phyloP scores from a whole-genome alignment of 2,113 vertebrate genomes.

The Nettapus auritus region DNA sequence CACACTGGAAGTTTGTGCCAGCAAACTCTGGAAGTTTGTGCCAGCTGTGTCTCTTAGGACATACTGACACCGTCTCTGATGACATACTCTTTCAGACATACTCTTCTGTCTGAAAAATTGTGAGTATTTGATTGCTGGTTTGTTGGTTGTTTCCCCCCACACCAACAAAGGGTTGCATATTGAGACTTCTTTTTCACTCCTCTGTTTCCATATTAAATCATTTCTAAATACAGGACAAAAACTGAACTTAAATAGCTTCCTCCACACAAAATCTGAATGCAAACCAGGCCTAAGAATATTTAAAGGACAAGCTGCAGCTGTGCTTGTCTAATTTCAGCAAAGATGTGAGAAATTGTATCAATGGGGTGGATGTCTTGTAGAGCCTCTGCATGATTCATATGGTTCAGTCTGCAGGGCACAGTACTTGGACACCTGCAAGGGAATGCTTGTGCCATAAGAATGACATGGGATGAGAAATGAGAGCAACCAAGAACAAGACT shows the following conservation, averaged over 20 bases:
- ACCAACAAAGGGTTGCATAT: background rate
- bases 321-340: constrained; percentile 14
- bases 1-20: background rate
- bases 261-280: background rate
- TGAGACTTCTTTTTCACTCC: background rate
- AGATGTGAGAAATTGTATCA: constrained; percentile 30
- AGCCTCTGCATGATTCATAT: background rate
- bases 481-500: background rate
- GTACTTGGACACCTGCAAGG: background rate
- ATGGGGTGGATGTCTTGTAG: background rate
- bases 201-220: background rate
- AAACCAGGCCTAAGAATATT: background rate
- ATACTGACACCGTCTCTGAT: too few relatives aligned
- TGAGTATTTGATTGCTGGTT: background rate
- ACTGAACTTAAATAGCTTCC: background rate
- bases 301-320: constrained; percentile 36
- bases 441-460: background rate
- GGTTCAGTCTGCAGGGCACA: background rate
- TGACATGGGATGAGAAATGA: background rate
- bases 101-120: background rate
- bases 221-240: background rate
- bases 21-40: background rate
- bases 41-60: too few relatives aligned
- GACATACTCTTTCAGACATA: too few relatives aligned
- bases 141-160: background rate